Base-by-base conservation (phyloP, 2,797 vertebrate species). In the Argyrosomus regius region DNA sequence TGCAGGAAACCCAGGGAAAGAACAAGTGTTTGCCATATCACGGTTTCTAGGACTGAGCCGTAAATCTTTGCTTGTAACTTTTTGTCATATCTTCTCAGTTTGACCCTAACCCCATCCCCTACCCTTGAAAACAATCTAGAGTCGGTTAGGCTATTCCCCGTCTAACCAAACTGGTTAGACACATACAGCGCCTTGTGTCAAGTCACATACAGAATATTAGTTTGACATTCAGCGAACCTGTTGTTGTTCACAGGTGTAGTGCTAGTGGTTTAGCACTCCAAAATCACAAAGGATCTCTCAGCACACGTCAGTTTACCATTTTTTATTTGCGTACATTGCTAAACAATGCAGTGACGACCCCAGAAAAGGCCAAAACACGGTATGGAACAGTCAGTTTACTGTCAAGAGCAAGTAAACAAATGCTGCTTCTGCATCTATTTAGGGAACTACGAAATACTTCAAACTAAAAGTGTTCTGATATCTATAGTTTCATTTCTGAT, bases 1-100 rank as follows among this genome's bases (percentile, higher is more conserved):
- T 84, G 65, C 80, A 85, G 68, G 71, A 77, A 82, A 74, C 59
- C 64, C 67, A 77, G 58, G 71, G 58, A 77, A 88, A 76, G 41
- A 87, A 75, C 45, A 45, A 41, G 54, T 54, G 35, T 72, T 63
- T 81, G 31, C 59, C 67, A 70, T 20, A 20, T 26, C 14, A 58
- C 31, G n/a, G 9, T 24, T 52, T 57, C 45, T 41, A 57, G 7
- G 48, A 67, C 20, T 75, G 13, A 81, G 43, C 22, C 31, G 14
- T 35, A 50, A 50, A 63, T 65, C 17, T 64, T 50, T 74, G 31
- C 26, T 26, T 5, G 7, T 22, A 46, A 61, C 3, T 3, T 52
- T 68, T 66, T 75, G 6, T 35, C 35, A 63, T 58, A 54, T 35
- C 20, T 64, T 59, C 16, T 57, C 20, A 31, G 11, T 39, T 9